These are phyloP conservation scores for Pyrgilauda ruficollis DNA, from an alignment of 2,113 vertebrate genomes.

Conservation along the genomic window DNA sequence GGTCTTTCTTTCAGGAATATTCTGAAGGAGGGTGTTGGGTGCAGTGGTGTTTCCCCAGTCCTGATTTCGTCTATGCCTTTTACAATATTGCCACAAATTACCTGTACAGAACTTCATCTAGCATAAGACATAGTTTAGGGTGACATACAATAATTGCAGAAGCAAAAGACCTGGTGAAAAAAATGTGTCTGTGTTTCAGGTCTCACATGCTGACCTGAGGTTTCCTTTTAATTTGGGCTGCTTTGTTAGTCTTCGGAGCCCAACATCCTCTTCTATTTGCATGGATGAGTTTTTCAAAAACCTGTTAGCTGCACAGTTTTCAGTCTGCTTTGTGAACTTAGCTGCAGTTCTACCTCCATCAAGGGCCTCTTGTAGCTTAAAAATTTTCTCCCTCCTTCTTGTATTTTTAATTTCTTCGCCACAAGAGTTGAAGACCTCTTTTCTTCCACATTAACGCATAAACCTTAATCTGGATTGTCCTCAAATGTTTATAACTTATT, in stretches of 20 bases:
- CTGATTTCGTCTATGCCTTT: background rate
- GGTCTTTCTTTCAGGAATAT: background rate
- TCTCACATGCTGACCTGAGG: background rate
- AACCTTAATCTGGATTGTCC: background rate
- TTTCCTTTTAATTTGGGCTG: background rate
- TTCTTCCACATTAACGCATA: background rate
- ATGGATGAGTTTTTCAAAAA: background rate
- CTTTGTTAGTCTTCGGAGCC: background rate
- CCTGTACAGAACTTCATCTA: background rate
- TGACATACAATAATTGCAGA: background rate
- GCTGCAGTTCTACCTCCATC: background rate
- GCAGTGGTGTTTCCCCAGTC: fast-evolving
- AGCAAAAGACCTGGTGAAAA: background rate
- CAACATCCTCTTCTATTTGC: background rate
- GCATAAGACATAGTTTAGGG: background rate
- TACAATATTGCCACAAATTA: background rate
- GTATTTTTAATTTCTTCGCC: background rate
- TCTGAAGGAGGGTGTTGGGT: background rate
- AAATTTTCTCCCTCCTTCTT: background rate
- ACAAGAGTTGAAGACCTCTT: background rate
- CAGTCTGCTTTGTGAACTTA: background rate
- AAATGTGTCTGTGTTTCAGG: background rate
- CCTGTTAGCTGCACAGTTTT: background rate
- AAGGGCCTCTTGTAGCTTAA: background rate
- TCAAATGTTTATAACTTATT: slow-evolving; percentile 2